These are phyloP conservation scores for Lepisosteus osseus DNA, from an alignment of 2,113 vertebrate genomes.

Conservation along the genomic window DNA sequence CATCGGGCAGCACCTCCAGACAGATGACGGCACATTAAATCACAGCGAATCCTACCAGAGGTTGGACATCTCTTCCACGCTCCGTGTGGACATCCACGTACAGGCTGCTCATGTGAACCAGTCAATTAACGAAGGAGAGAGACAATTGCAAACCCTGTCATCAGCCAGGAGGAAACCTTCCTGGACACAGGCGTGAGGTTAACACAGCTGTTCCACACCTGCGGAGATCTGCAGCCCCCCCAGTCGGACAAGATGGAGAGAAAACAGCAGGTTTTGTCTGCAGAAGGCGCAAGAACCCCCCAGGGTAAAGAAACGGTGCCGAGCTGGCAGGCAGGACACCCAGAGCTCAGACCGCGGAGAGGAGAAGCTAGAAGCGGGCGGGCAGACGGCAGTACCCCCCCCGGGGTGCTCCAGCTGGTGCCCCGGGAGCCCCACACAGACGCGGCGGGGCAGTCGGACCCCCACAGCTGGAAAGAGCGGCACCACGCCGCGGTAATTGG, in stretches of 20 bases:
- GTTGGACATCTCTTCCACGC: too few species aligned
- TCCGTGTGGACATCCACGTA: too few species aligned
- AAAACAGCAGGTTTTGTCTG: slow-evolving; percentile 8
- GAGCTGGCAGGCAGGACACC: slow-evolving; percentile 37
- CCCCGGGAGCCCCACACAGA: slow-evolving; percentile 41
- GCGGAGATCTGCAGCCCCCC: slow-evolving; percentile 25
- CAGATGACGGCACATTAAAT: too few species aligned
- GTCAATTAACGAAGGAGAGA: too few species aligned
- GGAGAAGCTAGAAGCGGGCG: slow-evolving; percentile 22
- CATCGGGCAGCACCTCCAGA: too few species aligned
- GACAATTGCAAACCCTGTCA: too few species aligned
- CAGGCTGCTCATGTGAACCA: too few species aligned
- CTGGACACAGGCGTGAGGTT: slow-evolving; percentile 20
- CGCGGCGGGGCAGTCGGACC: slow-evolving; percentile 40
- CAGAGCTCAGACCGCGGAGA: slow-evolving; percentile 40
- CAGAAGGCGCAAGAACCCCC: slow-evolving; percentile 30
- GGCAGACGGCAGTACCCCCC: slow-evolving; percentile 27
- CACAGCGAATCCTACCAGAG: too few species aligned
- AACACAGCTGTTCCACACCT: slow-evolving; percentile 55
- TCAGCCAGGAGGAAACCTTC: too few species aligned
- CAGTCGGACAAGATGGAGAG: too few species aligned
- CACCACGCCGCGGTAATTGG: slow-evolving; percentile 52
- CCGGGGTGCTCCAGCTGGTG: slow-evolving; percentile 40
- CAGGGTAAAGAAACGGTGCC: slow-evolving; percentile 35
- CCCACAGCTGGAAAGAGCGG: slow-evolving; percentile 42